Conservation (phyloP, 2,797 vertebrate genomes). For the Periophthalmus magnuspinnatus region DNA sequence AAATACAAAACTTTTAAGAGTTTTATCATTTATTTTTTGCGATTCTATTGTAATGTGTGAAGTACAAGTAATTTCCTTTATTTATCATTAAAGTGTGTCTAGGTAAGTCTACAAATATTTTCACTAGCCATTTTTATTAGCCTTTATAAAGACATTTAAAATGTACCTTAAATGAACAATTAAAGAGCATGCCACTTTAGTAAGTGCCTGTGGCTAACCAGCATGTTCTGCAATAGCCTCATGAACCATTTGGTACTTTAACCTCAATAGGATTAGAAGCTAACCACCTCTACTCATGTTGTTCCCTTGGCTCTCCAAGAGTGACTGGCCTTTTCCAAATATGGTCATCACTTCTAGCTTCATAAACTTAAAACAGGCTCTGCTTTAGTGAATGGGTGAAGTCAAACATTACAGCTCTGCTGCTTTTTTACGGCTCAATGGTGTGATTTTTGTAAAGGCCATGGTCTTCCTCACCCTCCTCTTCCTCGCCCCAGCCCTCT, state of each 20-base stretch:
- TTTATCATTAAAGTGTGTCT: no score
- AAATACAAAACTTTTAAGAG: no score
- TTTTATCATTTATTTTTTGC: no score
- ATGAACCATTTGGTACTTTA: conserved; percentile 9
- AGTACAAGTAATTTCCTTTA: no score
- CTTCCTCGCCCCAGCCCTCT: conserved; percentile 90
- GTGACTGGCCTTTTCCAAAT: neutral
- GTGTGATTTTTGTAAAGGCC: neutral
- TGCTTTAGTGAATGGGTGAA: conserved; percentile 9
- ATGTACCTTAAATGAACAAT: neutral
- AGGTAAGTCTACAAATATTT: no score
- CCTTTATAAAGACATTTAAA: neutral
- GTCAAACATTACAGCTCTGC: neutral
- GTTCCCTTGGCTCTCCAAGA: neutral
- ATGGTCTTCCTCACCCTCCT: conserved; percentile 60
- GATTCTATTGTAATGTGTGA: no score
- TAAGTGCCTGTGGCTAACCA: conserved; percentile 1
- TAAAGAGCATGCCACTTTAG: neutral
- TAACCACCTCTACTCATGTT: conserved; percentile 1
- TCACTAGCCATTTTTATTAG: neutral
- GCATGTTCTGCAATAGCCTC: neutral
- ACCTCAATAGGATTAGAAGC: conserved; percentile 5
- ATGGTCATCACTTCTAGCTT: conserved; percentile 1
- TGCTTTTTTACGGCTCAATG: neutral
- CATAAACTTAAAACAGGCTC: conserved; percentile 7